A percentile compares a stretch with the other conserved stretches of the same genome.
These are phyloP conservation scores for Macquaria australasica DNA, from an alignment of 2,113 vertebrate species.

Conservation along the genomic window DNA sequence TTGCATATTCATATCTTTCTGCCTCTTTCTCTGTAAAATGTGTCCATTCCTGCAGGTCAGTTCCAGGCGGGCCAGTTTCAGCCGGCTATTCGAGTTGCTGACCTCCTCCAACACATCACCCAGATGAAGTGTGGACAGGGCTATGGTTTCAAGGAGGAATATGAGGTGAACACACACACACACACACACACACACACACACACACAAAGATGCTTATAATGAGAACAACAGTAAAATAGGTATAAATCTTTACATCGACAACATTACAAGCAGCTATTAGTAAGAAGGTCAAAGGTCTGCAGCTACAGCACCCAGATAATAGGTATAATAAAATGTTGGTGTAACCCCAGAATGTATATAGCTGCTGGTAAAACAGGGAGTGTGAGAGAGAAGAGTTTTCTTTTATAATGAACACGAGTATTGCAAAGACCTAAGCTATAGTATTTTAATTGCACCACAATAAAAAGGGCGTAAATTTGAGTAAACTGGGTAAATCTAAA, in stretches of 20 bases:
- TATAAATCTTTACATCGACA: not conserved
- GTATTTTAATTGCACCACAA: not conserved
- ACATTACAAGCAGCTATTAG: conserved; percentile 33
- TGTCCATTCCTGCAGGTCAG: conserved; percentile 68
- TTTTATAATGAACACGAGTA: not conserved
- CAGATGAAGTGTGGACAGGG: conserved; percentile 99
- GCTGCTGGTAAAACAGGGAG: not conserved
- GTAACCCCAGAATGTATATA: conserved; percentile 1
- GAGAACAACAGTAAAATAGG: not conserved
- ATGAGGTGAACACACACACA: conserved; percentile 87
- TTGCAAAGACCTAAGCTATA: not conserved
- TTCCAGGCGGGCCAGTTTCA: conserved; percentile 93
- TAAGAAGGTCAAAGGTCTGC: conserved; percentile 30
- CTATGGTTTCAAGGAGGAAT: conserved; percentile 98
- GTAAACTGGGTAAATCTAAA: not conserved
- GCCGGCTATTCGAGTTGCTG: conserved; percentile 95
- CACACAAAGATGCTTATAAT: not conserved
- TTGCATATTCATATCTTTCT: not conserved
- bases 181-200: not conserved
- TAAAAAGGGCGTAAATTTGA: not conserved
- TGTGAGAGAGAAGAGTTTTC: not conserved
- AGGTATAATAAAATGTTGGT: conserved; percentile 19
- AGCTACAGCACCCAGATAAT: conserved; percentile 22
- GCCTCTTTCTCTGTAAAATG: not conserved
- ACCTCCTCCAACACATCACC: conserved; percentile 98